Conservation (phyloP, 2,888 invertebrate species). For the Pterostichus madidus region DNA sequence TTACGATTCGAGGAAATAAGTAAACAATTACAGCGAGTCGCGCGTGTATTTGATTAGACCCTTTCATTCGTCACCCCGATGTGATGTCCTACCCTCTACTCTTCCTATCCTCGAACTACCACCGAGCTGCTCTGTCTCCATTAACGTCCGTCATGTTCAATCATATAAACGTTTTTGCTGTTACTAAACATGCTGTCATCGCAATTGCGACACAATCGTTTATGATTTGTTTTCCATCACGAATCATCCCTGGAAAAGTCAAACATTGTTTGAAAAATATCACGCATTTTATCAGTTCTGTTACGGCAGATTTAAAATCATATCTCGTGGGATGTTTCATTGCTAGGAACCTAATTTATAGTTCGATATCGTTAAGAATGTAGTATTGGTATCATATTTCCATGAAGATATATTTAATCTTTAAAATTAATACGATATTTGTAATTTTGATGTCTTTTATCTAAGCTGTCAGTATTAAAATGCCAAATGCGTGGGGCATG, state of each 20-base stretch:
- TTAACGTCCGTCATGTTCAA: slow-evolving; percentile 38
- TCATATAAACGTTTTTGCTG: slow-evolving; percentile 2
- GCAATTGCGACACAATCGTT: neutral
- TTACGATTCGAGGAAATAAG: slow-evolving; percentile 29
- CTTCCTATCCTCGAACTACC: neutral
- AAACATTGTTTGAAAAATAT: too few species aligned
- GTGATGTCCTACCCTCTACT: neutral
- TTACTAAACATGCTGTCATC: neutral
- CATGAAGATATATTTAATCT: too few species aligned
- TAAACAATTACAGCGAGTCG: slow-evolving; percentile 12
- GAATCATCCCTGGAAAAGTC: neutral
- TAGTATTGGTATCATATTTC: too few species aligned
- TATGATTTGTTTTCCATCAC: neutral
- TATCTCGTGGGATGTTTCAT: too few species aligned
- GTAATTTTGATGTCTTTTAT: too few species aligned
- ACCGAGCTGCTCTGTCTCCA: neutral
- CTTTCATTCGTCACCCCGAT: neutral
- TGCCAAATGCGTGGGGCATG: too few species aligned
- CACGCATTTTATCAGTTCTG: neutral
- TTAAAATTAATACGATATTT: too few species aligned
- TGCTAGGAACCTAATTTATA: too few species aligned
- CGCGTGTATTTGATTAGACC: slow-evolving; percentile 40
- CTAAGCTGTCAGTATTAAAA: too few species aligned
- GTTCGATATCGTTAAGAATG: too few species aligned
- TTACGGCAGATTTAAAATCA: too few species aligned